Evolutionary conservation across 2,113 vertebrate genomes (phyloP).

Genomic region (Heterotilapia buettikoferi): DNA sequence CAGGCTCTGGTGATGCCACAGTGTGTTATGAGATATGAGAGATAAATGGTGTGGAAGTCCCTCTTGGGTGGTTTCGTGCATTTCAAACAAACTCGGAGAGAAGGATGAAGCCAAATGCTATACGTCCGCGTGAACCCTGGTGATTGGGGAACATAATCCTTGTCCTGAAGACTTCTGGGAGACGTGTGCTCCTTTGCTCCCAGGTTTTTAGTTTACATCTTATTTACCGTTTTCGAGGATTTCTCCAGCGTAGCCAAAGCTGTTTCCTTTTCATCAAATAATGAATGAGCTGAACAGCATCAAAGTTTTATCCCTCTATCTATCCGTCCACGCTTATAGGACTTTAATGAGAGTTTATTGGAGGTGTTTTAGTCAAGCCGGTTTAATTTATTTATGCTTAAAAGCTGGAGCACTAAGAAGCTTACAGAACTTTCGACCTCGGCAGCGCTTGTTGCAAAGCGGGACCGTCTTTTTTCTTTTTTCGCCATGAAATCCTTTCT

Average conservation of each 20-base stretch:
- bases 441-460: slow-evolving; percentile 26
- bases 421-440: slow-evolving; percentile 56
- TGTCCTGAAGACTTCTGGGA: neutral
- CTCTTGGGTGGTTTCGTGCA: slow-evolving; percentile 49
- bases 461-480: neutral
- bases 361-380: slow-evolving; percentile 40
- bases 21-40: neutral
- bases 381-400: slow-evolving; percentile 64
- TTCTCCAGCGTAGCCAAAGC: neutral
- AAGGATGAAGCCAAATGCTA: neutral
- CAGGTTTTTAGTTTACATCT: neutral
- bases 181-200: neutral
- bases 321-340: slow-evolving; percentile 4
- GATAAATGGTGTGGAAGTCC: slow-evolving; percentile 7
- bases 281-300: slow-evolving; percentile 32
- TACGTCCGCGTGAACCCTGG: neutral
- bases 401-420: slow-evolving; percentile 58
- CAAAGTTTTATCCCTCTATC: slow-evolving; percentile 25
- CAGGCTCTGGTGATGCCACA: slow-evolving; percentile 24
- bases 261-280: slow-evolving; percentile 4
- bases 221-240: neutral
- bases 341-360: slow-evolving; percentile 58
- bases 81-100: slow-evolving; percentile 9
- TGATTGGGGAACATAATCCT: neutral
- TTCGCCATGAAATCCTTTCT: slow-evolving; percentile 17